phyloP scores from a whole-genome alignment of 2,888 invertebrate genomes.

The Teleogryllus oceanicus region DNA sequence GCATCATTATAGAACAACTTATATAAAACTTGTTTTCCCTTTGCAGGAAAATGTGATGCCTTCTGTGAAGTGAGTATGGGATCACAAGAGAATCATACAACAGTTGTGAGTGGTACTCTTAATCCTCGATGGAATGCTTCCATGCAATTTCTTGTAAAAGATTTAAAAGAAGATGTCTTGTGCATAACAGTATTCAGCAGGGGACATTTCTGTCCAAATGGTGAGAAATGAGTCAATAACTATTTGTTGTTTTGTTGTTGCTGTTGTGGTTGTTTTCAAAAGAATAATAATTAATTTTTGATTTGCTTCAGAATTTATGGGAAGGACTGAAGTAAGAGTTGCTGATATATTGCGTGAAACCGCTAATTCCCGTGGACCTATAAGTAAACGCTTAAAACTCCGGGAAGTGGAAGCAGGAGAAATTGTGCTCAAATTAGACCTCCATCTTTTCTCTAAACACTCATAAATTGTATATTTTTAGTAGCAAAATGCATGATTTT shows the following conservation, averaged over 20 bases:
- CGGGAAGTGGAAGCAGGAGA: conserved; percentile 68
- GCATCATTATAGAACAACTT: neutral
- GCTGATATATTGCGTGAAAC: conserved; percentile 60
- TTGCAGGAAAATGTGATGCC: conserved; percentile 62
- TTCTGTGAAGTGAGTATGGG: conserved; percentile 73
- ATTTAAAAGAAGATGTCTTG: conserved; percentile 63
- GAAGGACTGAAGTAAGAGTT: conserved; percentile 65
- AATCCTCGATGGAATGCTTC: conserved; percentile 69
- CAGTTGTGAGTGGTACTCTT: conserved; percentile 55
- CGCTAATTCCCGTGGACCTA: conserved; percentile 58
- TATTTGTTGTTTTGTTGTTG: conserved; percentile 19
- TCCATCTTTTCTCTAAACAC: conserved; percentile 56
- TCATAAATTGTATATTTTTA: neutral
- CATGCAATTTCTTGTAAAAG: conserved; percentile 72
- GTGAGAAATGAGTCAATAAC: conserved; percentile 49
- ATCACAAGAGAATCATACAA: conserved; percentile 65
- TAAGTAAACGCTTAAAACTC: conserved; percentile 60
- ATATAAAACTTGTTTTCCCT: conserved; percentile 25
- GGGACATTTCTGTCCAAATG: conserved; percentile 69
- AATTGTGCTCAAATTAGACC: conserved; percentile 65
- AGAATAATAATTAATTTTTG: conserved; percentile 27
- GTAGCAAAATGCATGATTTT: no score
- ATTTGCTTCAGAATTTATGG: conserved; percentile 61
- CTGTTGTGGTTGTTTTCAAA: conserved; percentile 18
- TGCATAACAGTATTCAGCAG: conserved; percentile 68